Percentiles rank a stretch among this genome's conserved stretches.
These are phyloP conservation scores for Brachionus sp. DNA, from an alignment of 1,140 invertebrate genomes.

Conservation along the genomic window DNA sequence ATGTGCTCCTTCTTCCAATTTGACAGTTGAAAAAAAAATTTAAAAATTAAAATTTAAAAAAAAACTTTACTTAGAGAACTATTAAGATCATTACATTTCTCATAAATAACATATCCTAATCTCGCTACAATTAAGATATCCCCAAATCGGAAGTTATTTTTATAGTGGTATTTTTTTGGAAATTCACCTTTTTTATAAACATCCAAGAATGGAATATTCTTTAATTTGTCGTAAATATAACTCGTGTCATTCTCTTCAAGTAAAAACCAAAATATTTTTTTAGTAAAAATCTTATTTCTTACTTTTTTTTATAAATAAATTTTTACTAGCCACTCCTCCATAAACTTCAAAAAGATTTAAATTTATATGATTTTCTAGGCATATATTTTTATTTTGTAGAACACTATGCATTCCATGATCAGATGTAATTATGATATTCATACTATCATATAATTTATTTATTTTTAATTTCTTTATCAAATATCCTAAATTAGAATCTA, in stretches of 20 bases:
- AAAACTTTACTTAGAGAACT: slow-evolving; percentile 63
- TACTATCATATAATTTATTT: slow-evolving; percentile 60
- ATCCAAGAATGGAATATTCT: slow-evolving; percentile 59
- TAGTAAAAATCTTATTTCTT: slow-evolving; percentile 9
- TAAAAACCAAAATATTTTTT: slow-evolving; percentile 59
- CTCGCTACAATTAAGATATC: slow-evolving; percentile 50
- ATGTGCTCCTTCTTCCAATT: slow-evolving; percentile 63
- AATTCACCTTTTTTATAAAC: slow-evolving; percentile 65
- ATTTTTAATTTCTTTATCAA: slow-evolving; percentile 47
- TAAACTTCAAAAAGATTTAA: slow-evolving; percentile 59
- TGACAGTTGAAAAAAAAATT: slow-evolving; percentile 55
- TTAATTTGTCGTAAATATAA: slow-evolving; percentile 62
- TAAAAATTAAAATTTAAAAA: background rate
- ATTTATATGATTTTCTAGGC: slow-evolving; percentile 64
- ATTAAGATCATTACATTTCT: slow-evolving; percentile 49
- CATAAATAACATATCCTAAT: slow-evolving; percentile 49
- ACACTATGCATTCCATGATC: slow-evolving; percentile 72
- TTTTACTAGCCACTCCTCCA: slow-evolving; percentile 44
- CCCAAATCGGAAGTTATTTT: slow-evolving; percentile 63
- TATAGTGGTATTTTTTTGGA: slow-evolving; percentile 64
- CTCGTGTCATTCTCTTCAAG: slow-evolving; percentile 59
- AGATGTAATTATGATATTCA: slow-evolving; percentile 70
- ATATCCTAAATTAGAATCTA: slow-evolving; percentile 34
- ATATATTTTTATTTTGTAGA: slow-evolving; percentile 61
- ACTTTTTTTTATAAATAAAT: slow-evolving; percentile 44